Evolutionary conservation across 2,797 vertebrate genomes (phyloP).

Genomic region (Nannoperca australis): DNA sequence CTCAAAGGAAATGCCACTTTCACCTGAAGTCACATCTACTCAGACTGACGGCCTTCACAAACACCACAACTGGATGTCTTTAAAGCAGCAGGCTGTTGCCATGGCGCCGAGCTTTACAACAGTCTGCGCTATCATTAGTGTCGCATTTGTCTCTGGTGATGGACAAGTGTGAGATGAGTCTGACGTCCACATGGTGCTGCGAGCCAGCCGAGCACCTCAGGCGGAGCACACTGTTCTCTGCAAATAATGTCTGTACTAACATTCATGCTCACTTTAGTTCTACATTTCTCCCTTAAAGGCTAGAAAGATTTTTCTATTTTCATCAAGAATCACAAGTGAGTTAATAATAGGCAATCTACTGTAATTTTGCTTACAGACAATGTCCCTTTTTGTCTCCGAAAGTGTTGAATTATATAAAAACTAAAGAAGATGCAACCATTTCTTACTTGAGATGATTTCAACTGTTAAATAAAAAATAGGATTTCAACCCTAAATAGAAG

Average conservation of each 20-base stretch:
- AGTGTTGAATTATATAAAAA: background rate
- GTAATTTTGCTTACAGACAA: background rate
- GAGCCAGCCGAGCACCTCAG: slow-evolving; percentile 32
- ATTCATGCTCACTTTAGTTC: background rate
- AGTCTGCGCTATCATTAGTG: slow-evolving; percentile 54
- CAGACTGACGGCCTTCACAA: slow-evolving; percentile 37
- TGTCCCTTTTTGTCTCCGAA: background rate
- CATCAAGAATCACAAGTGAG: background rate
- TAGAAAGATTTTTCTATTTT: slow-evolving; percentile 15
- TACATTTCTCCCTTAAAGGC: background rate
- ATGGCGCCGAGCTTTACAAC: slow-evolving; percentile 51
- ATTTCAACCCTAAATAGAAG: slow-evolving; percentile 24
- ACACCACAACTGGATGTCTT: slow-evolving; percentile 45
- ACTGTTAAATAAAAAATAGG: slow-evolving; percentile 5
- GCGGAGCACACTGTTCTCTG: slow-evolving; percentile 11
- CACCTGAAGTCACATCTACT: slow-evolving; percentile 17
- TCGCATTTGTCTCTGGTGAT: slow-evolving; percentile 54
- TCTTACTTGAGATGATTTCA: background rate
- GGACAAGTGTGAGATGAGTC: slow-evolving; percentile 71
- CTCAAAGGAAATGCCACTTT: slow-evolving; percentile 8
- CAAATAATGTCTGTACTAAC: background rate
- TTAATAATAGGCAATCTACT: background rate
- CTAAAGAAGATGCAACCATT: background rate
- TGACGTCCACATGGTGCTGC: slow-evolving; percentile 62
- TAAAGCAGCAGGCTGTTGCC: slow-evolving; percentile 63